Evolutionary conservation across 2,888 invertebrate species (phyloP), one percentile per base, ranked within the genome.

Genomic region (Synergus japonicus): DNA sequence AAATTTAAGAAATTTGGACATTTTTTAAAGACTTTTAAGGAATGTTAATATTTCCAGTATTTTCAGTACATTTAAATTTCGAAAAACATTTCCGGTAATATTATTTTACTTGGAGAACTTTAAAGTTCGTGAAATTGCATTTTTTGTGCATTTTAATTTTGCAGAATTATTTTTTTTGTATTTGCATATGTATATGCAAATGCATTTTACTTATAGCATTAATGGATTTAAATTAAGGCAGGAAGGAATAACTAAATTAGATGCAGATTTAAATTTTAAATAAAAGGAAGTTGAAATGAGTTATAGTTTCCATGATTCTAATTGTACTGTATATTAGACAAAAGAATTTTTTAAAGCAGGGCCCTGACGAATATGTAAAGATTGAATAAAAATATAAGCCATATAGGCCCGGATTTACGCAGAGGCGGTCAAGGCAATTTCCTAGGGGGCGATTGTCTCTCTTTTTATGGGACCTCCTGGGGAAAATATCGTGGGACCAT

Each of bases 351-450:
- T 58, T 58, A 8, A 9, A 58, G 18, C 3, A 58, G 9, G n/a
- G 58, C 4, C 58, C 58, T 58, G 10, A 10, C 4, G 18, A 0
- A 18, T 58, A 18, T 18, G 9, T 63, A 13, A 63, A 63, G 18
- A 63, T 22, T 29, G 12, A 29, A 63, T 63, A 29, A 63, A 60
- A 63, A 29, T 29, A 63, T 63, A 10, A 63, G 63, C 7, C 12
- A 63, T 13, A 13, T 13, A 13, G 29, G 29, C 29, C 13, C 63
- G 63, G 63, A 63, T 63, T 63, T 22, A 63, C 29, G 63, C 13
- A 63, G 63, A 63, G 63, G 63, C 63, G 63, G 63, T 63, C 63
- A 63, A 63, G 63, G 22, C 63, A 63, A 63, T 63, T 63, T 63
- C 63, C 63, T 63, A 29, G 63, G 63, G 63, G 63, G 29, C 60